These are phyloP conservation scores for Noctilio leporinus DNA, from an alignment of 2,113 vertebrate species.

Conservation along the genomic window DNA sequence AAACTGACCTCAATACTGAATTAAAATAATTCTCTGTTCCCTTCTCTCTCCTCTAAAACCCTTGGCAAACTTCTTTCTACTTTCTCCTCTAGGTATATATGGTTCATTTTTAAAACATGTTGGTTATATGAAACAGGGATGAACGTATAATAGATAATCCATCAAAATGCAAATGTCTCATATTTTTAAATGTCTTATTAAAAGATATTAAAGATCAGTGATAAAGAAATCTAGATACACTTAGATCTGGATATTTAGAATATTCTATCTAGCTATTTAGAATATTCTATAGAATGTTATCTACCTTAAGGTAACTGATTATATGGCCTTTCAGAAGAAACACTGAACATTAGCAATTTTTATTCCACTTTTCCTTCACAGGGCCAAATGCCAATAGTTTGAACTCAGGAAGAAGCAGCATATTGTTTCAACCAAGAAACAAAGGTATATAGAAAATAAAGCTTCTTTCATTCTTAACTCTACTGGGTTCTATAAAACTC, in stretches of 20 bases:
- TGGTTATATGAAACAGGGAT: background rate
- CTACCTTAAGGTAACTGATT: slow-evolving; percentile 54
- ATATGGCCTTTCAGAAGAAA: slow-evolving; percentile 46
- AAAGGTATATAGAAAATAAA: background rate
- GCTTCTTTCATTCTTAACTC: background rate
- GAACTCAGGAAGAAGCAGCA: slow-evolving; percentile 58
- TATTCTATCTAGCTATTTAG: no score
- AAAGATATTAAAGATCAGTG: slow-evolving; percentile 60
- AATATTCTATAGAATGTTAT: slow-evolving; percentile 23
- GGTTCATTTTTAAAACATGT: background rate
- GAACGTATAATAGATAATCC: slow-evolving; percentile 1
- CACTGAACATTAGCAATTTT: slow-evolving; percentile 60
- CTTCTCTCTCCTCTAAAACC: background rate
- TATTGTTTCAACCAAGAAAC: slow-evolving; percentile 39
- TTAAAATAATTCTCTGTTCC: background rate
- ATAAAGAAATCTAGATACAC: slow-evolving; percentile 7
- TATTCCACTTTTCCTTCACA: slow-evolving; percentile 52
- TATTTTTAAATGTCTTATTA: slow-evolving; percentile 62
- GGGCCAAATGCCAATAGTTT: slow-evolving; percentile 62
- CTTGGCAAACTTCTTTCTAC: background rate
- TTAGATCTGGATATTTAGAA: background rate
- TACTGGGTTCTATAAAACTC: background rate
- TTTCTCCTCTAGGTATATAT: background rate
- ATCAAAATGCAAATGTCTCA: slow-evolving; percentile 45
- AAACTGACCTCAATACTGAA: background rate